phyloP scores from a whole-genome alignment of 2,797 vertebrate genomes.

The Serranus cabrilla region DNA sequence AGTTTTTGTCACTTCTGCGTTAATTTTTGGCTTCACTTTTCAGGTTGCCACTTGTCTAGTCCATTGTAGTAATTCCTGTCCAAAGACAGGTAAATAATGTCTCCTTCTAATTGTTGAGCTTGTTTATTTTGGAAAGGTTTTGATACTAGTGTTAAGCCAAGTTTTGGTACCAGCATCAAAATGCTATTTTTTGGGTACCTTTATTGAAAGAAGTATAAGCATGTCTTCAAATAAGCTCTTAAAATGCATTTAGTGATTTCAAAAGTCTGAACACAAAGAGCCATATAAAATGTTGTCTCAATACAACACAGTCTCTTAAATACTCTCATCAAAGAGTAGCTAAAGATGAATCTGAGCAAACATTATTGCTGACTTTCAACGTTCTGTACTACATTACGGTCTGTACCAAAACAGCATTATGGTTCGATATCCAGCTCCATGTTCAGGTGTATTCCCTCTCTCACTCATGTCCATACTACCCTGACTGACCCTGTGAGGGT shows the following conservation, averaged over 20 bases:
- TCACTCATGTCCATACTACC: neutral
- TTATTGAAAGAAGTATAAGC: neutral
- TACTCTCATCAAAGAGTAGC: neutral
- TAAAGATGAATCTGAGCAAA: neutral
- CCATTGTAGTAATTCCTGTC: too few species aligned
- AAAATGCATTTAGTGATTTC: neutral
- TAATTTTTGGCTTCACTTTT: too few species aligned
- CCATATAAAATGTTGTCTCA: neutral
- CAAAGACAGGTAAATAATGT: too few species aligned
- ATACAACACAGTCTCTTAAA: neutral
- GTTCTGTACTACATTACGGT: neutral
- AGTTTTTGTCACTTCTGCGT: too few species aligned
- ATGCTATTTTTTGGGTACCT: neutral
- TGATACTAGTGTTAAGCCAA: too few species aligned
- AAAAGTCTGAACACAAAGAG: neutral
- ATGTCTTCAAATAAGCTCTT: neutral
- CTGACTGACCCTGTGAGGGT: constrained; percentile 2
- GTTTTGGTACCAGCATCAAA: too few species aligned
- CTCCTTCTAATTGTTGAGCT: neutral
- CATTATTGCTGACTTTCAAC: too few species aligned
- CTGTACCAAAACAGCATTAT: neutral
- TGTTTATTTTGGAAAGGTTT: too few species aligned
- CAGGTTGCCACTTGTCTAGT: too few species aligned
- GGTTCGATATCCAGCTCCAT: neutral
- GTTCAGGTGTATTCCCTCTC: constrained; percentile 27